Evolutionary conservation across 2,113 vertebrate genomes (phyloP).

Genomic region (Ciconia boyciana): DNA sequence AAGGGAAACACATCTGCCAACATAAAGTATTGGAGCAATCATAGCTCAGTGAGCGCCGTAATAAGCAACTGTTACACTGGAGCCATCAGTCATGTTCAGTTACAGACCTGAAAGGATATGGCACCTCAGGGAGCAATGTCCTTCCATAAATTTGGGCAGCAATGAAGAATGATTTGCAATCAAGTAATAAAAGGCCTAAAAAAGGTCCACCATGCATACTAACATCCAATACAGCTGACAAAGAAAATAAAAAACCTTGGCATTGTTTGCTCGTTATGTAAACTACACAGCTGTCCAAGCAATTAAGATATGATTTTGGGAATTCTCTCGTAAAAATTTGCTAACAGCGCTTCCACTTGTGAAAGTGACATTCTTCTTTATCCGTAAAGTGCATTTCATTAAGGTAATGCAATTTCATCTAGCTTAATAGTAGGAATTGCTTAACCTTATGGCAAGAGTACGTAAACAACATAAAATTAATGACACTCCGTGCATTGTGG

Average conservation of each 20-base stretch:
- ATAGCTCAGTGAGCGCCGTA: conserved; percentile 84
- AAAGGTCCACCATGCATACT: conserved; percentile 84
- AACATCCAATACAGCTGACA: conserved; percentile 83
- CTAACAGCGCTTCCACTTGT: conserved; percentile 83
- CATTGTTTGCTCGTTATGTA: conserved; percentile 87
- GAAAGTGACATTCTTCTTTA: conserved; percentile 86
- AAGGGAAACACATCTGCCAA: conserved; percentile 91
- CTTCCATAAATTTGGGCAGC: conserved; percentile 89
- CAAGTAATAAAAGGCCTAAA: conserved; percentile 85
- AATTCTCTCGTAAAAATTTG: conserved; percentile 85
- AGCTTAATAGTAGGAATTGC: conserved; percentile 81
- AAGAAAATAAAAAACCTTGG: conserved; percentile 85
- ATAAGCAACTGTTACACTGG: conserved; percentile 89
- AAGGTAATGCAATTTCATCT: conserved; percentile 83
- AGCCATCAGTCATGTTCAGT: conserved; percentile 86
- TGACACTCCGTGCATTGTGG: conserved; percentile 65
- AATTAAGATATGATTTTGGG: conserved; percentile 88
- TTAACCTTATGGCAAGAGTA: conserved; percentile 84
- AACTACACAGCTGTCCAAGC: conserved; percentile 86
- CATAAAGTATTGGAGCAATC: conserved; percentile 91
- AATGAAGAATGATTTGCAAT: conserved; percentile 92
- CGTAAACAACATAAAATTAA: conserved; percentile 83
- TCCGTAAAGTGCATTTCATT: conserved; percentile 85
- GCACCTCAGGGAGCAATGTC: conserved; percentile 88
- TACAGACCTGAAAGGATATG: conserved; percentile 88